Conservation (phyloP, 2,888 invertebrate species). For the Agrotis exclamationis region DNA sequence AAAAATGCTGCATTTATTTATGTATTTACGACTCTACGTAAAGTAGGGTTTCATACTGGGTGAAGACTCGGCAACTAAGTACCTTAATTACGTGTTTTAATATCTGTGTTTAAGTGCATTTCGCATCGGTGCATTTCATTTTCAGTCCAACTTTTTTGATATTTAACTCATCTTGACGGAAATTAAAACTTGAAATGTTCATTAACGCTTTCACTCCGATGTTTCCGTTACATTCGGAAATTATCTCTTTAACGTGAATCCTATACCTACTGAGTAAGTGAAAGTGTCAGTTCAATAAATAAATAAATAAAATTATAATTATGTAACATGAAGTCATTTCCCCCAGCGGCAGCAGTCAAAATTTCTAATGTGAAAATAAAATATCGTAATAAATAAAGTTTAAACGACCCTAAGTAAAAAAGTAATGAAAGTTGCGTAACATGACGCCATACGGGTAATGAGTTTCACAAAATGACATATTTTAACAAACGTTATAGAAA, state of each 20-base stretch:
- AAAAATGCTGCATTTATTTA: neutral
- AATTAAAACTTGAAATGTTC: conserved; percentile 85
- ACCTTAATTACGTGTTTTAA: conserved; percentile 10
- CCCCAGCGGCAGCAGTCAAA: conserved; percentile 32
- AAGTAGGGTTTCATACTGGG: conserved; percentile 14
- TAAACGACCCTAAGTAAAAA: conserved; percentile 43
- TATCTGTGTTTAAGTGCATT: conserved; percentile 36
- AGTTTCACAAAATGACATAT: conserved; percentile 33
- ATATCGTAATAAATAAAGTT: conserved; percentile 57
- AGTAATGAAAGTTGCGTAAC: conserved; percentile 57
- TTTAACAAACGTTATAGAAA: conserved; percentile 51
- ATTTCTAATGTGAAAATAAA: conserved; percentile 61
- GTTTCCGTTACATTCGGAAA: conserved; percentile 83
- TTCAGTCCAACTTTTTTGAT: conserved; percentile 54
- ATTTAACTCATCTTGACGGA: conserved; percentile 77
- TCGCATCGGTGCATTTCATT: conserved; percentile 44
- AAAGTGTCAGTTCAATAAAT: conserved; percentile 75
- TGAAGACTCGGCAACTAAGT: conserved; percentile 5
- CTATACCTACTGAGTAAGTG: conserved; percentile 77
- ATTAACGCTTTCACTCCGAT: conserved; percentile 86
- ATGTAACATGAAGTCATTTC: conserved; percentile 43
- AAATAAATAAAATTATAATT: conserved; percentile 59
- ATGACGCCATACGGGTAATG: conserved; percentile 16
- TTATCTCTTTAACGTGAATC: conserved; percentile 81
- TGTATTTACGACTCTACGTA: neutral